Base-by-base conservation (phyloP, 30 jellyfish, hydroid and myxozoan genomes). In the Catostylus mosaicus region DNA sequence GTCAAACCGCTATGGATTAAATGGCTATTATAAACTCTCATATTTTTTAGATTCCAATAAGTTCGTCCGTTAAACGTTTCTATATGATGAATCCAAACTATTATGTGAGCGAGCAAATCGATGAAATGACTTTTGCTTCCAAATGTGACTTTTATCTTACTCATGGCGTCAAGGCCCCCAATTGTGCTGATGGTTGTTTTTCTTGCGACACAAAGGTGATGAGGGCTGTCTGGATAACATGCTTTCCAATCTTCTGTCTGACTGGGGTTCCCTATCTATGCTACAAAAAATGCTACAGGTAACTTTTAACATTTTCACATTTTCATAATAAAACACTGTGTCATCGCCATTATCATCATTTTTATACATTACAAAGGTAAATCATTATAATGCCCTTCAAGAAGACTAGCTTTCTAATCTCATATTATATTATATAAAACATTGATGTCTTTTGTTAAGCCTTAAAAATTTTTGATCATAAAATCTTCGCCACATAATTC, bases 151-250 rank as follows among this genome's bases (percentile, higher is more conserved):
- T 88, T 5, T 65, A 69, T 52, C 74, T 88, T 3, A 75, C 89
- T 11, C 93, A 78, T 79, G 97, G 97, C 20, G 90, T 74, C 67
- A 84, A 46, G 20, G 88, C 72, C 10, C 97, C 97, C 22, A 77
- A 67, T 20, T 88, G 85, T 54, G 93, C 90, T 45, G 97, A 88
- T 59, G 43, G 57, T 1, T 71, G 74, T 62, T 52, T 88, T 47
- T 37, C 80, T 0, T 78, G 89, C 64, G 43, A 79, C 16, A 80
- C 78, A 10, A 60, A 81, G 12, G 40, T 75, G 8, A 27, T 27
- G 56, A 62, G 6, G 33, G 69, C 19, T 0, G 2, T 74, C 0
- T 88, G 94, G 97, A 16, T 65, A 24, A 22, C 83, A 26, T 88
- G 97, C 52, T 88, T 88, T 31, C 97, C 94, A 0, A 19, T 51